Conservation (phyloP, 2,888 invertebrate species). For the Papilio gigon region DNA sequence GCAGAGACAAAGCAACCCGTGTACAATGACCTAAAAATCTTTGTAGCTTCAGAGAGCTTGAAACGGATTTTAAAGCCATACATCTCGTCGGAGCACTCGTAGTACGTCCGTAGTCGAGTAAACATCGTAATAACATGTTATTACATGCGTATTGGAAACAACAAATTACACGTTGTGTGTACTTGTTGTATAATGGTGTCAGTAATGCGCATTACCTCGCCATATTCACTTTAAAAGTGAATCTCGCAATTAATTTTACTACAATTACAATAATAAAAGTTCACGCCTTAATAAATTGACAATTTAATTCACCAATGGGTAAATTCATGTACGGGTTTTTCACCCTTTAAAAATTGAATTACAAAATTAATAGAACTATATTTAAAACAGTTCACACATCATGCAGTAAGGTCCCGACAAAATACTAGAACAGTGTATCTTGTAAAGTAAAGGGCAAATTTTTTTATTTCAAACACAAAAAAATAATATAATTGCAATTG, state of each 20-base stretch:
- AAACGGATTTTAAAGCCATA: background rate
- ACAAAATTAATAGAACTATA: background rate
- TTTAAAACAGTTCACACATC: background rate
- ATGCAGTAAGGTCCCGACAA: background rate
- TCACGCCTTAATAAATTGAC: too few relatives aligned
- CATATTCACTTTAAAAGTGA: conserved; percentile 3
- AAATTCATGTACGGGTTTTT: too few relatives aligned
- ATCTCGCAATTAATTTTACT: background rate
- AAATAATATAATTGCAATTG: background rate
- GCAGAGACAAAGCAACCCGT: background rate
- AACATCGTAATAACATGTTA: background rate
- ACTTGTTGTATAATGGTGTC: conserved; percentile 1
- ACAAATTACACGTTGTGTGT: conserved; percentile 1
- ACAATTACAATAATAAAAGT: too few relatives aligned
- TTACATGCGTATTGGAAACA: background rate
- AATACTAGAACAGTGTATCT: background rate
- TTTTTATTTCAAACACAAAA: conserved; percentile 5
- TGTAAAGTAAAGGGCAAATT: background rate
- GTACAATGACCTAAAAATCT: background rate
- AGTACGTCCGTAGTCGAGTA: background rate
- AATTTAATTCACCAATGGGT: too few relatives aligned
- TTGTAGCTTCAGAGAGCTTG: background rate
- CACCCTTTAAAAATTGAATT: background rate
- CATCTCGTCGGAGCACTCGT: background rate
- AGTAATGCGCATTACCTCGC: background rate